Percentiles rank a stretch among this genome's conserved stretches.
Conservation (phyloP, 2,888 invertebrate species). For the Adineta ricciae region DNA sequence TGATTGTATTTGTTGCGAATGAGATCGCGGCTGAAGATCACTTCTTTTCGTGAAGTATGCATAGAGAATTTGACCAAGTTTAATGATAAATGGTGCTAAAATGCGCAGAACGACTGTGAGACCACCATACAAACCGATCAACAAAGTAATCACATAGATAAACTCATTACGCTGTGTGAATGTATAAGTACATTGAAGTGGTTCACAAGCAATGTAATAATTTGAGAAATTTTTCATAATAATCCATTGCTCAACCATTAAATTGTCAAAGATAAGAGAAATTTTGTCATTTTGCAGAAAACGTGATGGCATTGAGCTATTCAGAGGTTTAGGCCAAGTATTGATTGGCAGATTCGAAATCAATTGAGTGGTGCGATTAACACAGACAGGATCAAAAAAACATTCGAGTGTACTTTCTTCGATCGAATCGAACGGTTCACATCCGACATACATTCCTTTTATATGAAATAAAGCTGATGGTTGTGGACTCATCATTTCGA, state of each 20-base stretch:
- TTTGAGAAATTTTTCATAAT: background rate
- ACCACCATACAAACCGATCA: background rate
- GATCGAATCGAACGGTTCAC: background rate
- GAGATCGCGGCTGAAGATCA: no score
- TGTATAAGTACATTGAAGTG: background rate
- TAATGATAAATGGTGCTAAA: background rate
- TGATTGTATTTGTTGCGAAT: no score
- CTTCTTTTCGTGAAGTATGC: no score
- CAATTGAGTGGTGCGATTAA: background rate
- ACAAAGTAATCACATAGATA: background rate
- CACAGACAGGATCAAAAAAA: background rate
- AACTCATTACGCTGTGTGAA: background rate
- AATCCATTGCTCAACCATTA: background rate
- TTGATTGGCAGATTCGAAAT: background rate
- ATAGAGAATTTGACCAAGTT: background rate
- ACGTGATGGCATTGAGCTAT: background rate
- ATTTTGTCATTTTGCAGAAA: background rate
- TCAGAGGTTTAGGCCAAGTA: background rate
- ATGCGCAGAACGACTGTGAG: background rate
- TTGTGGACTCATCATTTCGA: background rate
- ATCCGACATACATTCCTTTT: background rate
- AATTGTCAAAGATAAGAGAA: background rate
- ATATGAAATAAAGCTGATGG: background rate
- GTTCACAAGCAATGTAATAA: background rate
- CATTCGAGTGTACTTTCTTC: background rate